Percentiles rank a stretch among this genome's conserved stretches.
Evolutionary conservation across 2,888 invertebrate species (phyloP).

Genomic region (Acanthosoma haemorrhoidale): DNA sequence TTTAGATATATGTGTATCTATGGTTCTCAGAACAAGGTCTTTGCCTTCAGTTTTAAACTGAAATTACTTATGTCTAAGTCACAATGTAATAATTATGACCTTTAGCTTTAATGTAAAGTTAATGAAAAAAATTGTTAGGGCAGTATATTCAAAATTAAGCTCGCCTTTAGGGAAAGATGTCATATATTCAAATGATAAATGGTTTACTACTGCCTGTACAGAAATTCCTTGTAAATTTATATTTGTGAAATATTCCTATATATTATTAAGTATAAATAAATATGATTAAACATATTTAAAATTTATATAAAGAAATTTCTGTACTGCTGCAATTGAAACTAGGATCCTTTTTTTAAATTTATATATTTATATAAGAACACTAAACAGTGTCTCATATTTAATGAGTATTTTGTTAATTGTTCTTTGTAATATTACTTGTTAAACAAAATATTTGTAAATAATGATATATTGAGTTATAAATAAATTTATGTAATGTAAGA

Average conservation of each 20-base stretch:
- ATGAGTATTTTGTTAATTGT: background rate
- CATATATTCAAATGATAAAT: background rate
- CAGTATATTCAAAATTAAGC: background rate
- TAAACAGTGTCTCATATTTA: background rate
- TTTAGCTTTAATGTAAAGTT: conserved; percentile 18
- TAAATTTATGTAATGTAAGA: conserved; percentile 16
- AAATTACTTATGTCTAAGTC: conserved; percentile 16
- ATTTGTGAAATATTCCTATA: background rate
- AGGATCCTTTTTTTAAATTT: background rate
- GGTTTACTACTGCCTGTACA: conserved; percentile 9
- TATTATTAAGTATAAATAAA: background rate
- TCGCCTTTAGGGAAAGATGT: background rate
- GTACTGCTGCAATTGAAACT: background rate
- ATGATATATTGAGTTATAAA: conserved; percentile 17
- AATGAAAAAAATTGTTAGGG: background rate
- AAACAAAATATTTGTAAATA: conserved; percentile 22
- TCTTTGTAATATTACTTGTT: conserved; percentile 9
- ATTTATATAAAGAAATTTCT: background rate
- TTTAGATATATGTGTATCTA: background rate
- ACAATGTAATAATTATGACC: conserved; percentile 23
- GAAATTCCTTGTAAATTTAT: background rate
- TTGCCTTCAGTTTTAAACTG: background rate
- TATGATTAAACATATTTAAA: background rate
- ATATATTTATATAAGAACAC: conserved; percentile 23
- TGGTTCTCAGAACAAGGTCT: conserved; percentile 7